Evolutionary conservation across 64 coral and sea anemone genomes (phyloP), one percentile per base, ranked within the genome.

Genomic region (Cladopsammia gracilis): DNA sequence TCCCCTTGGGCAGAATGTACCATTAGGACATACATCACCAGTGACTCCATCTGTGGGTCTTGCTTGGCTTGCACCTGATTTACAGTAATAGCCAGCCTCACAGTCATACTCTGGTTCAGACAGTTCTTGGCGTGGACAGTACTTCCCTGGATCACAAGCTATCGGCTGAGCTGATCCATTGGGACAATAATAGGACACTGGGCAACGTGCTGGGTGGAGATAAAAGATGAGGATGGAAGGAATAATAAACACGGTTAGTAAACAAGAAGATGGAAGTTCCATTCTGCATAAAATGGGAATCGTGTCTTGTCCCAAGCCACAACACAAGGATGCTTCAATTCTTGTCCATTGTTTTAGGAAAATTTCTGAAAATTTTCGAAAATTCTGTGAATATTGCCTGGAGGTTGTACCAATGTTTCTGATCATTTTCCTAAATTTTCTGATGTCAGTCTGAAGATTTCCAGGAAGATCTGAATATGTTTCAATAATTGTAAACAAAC

Each of bases 21-120:
- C 98, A 72, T 73, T 96, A 46, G 98, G 98, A 71, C 98, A 99
- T 7, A 96, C 75, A 70, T 99, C 82, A 47, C 98, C 98, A 10
- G 94, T 99, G 4, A 7, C 54, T 18, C 57, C 85, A 79, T 96
- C 91, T 9, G 49, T 89, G 5, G 98, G 98, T 57, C 75, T 85
- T 10, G 98, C 84, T 65, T 65, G 6, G 25, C 24, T 89, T 25
- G 98, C 94, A 50, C 78, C 80, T 14, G 86, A 62, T 44, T 81
- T 92, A 46, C 98, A 99, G 62, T 94, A 99, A 70, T 91, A 85
- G 4, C 98, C 98, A 65, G 90, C 98, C 52, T 96, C 95, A 77
- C 98, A 99, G 25, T 99, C 91, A 79, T 71, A 96, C 9, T 86
- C 87, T 58, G 98, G 98, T 75, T 88, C 84, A 64, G 75, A 75